Conservation (phyloP, 1,140 invertebrate species). For the Nomia melanderi region DNA sequence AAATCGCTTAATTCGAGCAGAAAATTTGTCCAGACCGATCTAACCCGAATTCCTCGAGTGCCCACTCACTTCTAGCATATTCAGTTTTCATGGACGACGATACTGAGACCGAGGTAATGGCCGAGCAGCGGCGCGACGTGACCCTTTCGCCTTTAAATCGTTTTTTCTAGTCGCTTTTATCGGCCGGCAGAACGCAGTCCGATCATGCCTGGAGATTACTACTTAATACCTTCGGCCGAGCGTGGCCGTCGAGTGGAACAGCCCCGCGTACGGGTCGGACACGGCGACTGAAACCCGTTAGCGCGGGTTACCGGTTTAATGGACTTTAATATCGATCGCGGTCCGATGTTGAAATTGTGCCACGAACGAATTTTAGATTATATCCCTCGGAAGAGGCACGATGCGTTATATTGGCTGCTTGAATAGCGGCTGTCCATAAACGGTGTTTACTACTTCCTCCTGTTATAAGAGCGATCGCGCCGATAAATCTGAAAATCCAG, state of each 20-base stretch:
- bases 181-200: slow-evolving; percentile 46
- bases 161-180: slow-evolving; percentile 69
- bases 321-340: slow-evolving; percentile 67
- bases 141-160: slow-evolving; percentile 8
- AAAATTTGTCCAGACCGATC: too few species aligned
- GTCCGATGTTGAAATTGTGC: slow-evolving; percentile 65
- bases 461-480: slow-evolving; percentile 8
- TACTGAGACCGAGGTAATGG: not conserved
- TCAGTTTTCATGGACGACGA: slow-evolving; percentile 12
- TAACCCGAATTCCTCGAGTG: too few species aligned
- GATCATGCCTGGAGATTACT: slow-evolving; percentile 73
- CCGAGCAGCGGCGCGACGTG: slow-evolving; percentile 10
- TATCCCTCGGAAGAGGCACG: slow-evolving; percentile 18
- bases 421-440: slow-evolving; percentile 54
- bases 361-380: slow-evolving; percentile 66
- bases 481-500: slow-evolving; percentile 23
- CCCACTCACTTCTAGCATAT: too few species aligned
- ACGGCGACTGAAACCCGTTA: slow-evolving; percentile 58
- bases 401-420: slow-evolving; percentile 54
- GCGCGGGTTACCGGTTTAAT: slow-evolving; percentile 66
- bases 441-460: slow-evolving; percentile 50
- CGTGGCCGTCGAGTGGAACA: slow-evolving; percentile 61
- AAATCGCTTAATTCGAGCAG: too few species aligned
- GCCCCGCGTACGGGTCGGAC: slow-evolving; percentile 59
- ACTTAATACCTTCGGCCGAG: slow-evolving; percentile 69